Evolutionary conservation across 2,113 vertebrate species (phyloP), one percentile per base, ranked within the genome.

Genomic region (Bagarius yarrelli): DNA sequence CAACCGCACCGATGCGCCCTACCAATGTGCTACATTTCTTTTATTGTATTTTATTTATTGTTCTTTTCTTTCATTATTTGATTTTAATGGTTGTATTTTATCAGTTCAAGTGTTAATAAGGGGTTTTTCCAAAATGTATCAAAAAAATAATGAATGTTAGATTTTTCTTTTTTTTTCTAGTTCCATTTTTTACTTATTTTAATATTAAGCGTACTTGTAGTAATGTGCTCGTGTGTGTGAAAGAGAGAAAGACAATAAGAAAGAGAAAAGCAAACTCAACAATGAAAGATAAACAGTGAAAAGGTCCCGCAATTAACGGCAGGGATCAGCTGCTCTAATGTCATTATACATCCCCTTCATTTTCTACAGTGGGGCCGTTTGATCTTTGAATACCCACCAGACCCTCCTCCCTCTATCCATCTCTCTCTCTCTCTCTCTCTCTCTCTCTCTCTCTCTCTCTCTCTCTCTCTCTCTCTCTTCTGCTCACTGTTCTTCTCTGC

Each of bases 351-450:
- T 91, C 91, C 93, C 90, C 93, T 93, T 88, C 91, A 90, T 93
- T 91, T 91, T 86, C 89, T 90, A 91, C 92, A 88, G 91, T 92
- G 94, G 90, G 90, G 90, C 90, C 87, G 93, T 94, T 92, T 94
- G 93, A 93, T 93, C 93, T 92, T 90, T 92, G 93, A 94, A 95
- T 94, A 91, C 95, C 94, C 95, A 91, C 87, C 93, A 94, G 94
- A 92, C 91, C 74, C 84, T 85, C 85, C 69, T 40, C 90, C 93
- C 91, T 89, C 84, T 83, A 87, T 81, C 86, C 83, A 87, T 81
- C 86, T 77, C 85, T 88, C 87, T 83, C 87, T 84, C 76, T 86
- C 84, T 85, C 82, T 81, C 87, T 84, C 85, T 85, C 87, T 59
- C 56, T 78, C 70, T 57, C 71, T 64, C 85, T 88, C 87, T 83